Evolutionary conservation across 2,113 vertebrate species (phyloP), one percentile per base, ranked within the genome.

Genomic region (Tragelaphus strepsiceros): DNA sequence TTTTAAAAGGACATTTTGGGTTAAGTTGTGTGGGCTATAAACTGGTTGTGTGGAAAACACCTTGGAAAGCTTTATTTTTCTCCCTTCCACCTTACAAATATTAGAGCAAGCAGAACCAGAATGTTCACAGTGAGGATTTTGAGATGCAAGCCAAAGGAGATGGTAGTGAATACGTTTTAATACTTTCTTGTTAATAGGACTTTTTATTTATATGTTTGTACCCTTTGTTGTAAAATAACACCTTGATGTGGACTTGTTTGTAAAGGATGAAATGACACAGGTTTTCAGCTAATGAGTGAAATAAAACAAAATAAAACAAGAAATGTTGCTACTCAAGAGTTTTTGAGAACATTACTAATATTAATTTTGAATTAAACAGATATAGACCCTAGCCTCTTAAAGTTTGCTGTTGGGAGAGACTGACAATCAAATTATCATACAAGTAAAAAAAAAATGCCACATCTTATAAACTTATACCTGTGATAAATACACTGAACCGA

Each of bases 21-120:
- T 93, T 95, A 96, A 82, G 46, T 82, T 87, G 71, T 90, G 54
- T 94, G 85, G 85, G 71, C 67, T 94, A 85, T 96, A 96, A 89
- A 97, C 30, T 71, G 56, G 46, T 22, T 88, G 28, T 91, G 97
- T 97, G 95, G 88, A 84, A 53, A 97, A 92, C 22, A 90, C 51
- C 71, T 19, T 94, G 88, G 84, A 92, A 97, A 90, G 4, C n/a
- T 91, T 95, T 85, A 35, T 84, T 88, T 80, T 95, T 14, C 35
- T 30, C 21, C 32, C 51, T 95, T 94, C 58, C 21, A 78, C 13
- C 82, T 93, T 96, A 74, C 53, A 94, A 97, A 97, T 95, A 90
- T 87, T 54, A 92, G 28, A 95, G 58, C 22, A 90, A 87, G 51
- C 28, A 80, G 62, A 97, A 71, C 74, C 58, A 56, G n/a, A 80